phyloP scores from a whole-genome alignment of 2,888 invertebrate genomes.

The Latrodectus elegans region DNA sequence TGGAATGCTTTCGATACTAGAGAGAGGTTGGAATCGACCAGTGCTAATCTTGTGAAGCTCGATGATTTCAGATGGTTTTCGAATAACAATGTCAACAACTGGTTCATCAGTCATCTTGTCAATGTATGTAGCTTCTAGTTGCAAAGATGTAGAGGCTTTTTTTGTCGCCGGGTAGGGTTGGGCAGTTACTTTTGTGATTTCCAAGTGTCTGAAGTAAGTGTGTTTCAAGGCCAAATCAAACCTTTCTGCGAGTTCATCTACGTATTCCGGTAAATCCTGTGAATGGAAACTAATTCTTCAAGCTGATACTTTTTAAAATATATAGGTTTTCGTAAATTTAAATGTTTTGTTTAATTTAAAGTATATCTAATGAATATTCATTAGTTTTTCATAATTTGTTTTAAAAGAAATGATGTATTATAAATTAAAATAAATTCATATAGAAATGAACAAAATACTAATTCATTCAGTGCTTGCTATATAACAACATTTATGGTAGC shows the following conservation, averaged over 20 bases:
- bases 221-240: conserved; percentile 52
- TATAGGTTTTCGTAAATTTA: too few relatives aligned
- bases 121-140: conserved; percentile 49
- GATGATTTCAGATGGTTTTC: conserved; percentile 47
- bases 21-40: conserved; percentile 45
- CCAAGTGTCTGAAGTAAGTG: conserved; percentile 51
- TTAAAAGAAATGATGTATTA: too few relatives aligned
- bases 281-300: neutral
- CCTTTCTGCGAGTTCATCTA: conserved; percentile 12
- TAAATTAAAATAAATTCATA: too few relatives aligned
- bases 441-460: too few relatives aligned
- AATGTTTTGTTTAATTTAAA: too few relatives aligned
- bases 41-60: conserved; percentile 33
- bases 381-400: too few relatives aligned
- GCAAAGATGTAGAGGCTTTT: neutral
- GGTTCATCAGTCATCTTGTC: conserved; percentile 63
- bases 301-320: too few relatives aligned
- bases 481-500: too few relatives aligned
- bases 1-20: conserved; percentile 27
- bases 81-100: conserved; percentile 53
- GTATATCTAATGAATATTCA: too few relatives aligned
- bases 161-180: neutral
- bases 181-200: neutral
- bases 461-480: too few relatives aligned
- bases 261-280: neutral